phyloP scores from a whole-genome alignment of 2,888 invertebrate species.

The Exocentrus adspersus region DNA sequence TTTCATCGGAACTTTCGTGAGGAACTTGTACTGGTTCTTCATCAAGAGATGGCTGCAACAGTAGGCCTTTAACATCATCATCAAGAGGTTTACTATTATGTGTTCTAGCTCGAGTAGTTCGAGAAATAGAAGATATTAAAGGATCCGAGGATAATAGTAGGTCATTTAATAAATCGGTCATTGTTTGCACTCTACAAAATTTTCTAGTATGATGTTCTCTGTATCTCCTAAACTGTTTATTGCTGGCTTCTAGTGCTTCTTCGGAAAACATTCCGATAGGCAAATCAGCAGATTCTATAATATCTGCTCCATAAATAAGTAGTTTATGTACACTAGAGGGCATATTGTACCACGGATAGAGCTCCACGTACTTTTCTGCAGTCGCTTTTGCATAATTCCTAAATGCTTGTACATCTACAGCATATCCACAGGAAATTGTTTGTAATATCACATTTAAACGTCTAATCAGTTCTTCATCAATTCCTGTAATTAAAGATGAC shows the following conservation, averaged over 20 bases:
- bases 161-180: slow-evolving; percentile 24
- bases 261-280: slow-evolving; percentile 40
- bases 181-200: slow-evolving; percentile 25
- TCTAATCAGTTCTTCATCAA: slow-evolving; percentile 25
- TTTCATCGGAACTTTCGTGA: too few species aligned
- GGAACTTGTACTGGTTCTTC: too few species aligned
- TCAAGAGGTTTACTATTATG: not conserved
- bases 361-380: slow-evolving; percentile 30
- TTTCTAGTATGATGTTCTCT: slow-evolving; percentile 20
- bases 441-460: slow-evolving; percentile 21
- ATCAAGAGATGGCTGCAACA: too few species aligned
- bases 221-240: slow-evolving; percentile 28
- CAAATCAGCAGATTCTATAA: slow-evolving; percentile 34
- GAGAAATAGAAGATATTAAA: slow-evolving; percentile 7
- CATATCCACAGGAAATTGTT: slow-evolving; percentile 35
- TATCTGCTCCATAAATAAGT: slow-evolving; percentile 38
- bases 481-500: slow-evolving; percentile 23
- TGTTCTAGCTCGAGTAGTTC: not conserved
- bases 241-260: slow-evolving; percentile 38
- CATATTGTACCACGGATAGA: slow-evolving; percentile 42
- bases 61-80: slow-evolving; percentile 2
- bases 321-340: slow-evolving; percentile 40
- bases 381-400: slow-evolving; percentile 26
- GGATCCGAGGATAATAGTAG: slow-evolving; percentile 31
- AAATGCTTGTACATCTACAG: slow-evolving; percentile 31